These are phyloP conservation scores for Microplitis manilae DNA, from an alignment of 2,888 invertebrate species.

Conservation along the genomic window DNA sequence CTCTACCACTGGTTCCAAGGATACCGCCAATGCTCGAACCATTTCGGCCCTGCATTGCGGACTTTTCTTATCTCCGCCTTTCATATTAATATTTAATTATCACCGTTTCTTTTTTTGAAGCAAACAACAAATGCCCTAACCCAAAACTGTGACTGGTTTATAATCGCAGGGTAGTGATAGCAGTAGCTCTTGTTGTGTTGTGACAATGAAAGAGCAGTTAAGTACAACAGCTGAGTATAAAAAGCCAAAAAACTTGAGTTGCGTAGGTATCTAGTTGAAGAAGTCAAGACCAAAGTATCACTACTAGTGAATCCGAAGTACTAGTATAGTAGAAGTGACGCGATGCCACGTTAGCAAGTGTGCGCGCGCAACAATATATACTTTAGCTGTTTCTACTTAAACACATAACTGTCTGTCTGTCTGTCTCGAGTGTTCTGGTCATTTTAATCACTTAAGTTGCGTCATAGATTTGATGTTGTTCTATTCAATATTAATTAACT, in stretches of 20 bases:
- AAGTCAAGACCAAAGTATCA: not conserved
- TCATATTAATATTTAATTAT: conserved; percentile 88
- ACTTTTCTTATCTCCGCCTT: conserved; percentile 76
- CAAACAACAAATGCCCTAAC: not conserved
- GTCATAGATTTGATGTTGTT: not conserved
- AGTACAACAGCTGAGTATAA: not conserved
- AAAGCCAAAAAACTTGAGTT: not conserved
- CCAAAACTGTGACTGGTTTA: too few relatives aligned
- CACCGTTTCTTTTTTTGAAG: conserved; percentile 58
- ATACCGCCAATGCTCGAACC: conserved; percentile 8
- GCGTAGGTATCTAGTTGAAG: conserved; percentile 18
- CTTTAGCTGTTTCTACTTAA: conserved; percentile 13
- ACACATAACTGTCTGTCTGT: not conserved
- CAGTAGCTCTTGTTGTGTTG: too few relatives aligned
- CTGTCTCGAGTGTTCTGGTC: conserved; percentile 1
- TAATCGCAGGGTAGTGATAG: too few relatives aligned
- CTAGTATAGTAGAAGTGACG: not conserved
- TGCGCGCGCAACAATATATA: conserved; percentile 44
- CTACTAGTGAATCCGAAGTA: not conserved
- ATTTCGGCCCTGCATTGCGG: conserved; percentile 71
- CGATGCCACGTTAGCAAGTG: not conserved
- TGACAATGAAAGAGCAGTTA: too few relatives aligned
- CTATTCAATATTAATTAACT: not conserved
- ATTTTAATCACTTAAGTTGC: not conserved
- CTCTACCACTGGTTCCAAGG: conserved; percentile 6